phyloP scores from a whole-genome alignment of 1,140 invertebrate genomes.

The Penaeus indicus region DNA sequence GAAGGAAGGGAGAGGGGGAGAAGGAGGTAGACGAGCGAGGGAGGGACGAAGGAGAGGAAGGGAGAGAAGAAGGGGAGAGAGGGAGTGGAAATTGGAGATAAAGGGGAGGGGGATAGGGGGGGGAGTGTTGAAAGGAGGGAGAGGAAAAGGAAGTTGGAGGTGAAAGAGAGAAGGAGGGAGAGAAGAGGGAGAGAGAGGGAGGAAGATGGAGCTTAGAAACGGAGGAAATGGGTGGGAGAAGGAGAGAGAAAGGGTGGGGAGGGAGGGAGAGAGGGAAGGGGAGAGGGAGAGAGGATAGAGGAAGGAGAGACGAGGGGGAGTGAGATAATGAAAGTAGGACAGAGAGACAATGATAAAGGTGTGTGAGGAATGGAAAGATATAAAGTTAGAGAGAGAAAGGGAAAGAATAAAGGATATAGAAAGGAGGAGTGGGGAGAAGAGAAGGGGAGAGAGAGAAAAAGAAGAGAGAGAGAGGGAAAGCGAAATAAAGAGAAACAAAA shows the following conservation, averaged over 20 bases:
- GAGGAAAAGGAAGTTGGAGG: not conserved
- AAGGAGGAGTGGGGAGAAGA: not conserved
- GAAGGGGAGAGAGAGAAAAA: too few species aligned
- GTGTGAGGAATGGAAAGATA: slow-evolving; percentile 22
- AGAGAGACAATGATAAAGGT: not conserved
- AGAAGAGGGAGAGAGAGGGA: slow-evolving; percentile 30
- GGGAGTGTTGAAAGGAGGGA: not conserved
- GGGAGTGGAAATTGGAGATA: too few species aligned
- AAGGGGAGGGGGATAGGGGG: too few species aligned
- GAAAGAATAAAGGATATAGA: not conserved
- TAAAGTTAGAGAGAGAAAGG: not conserved
- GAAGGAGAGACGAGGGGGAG: not conserved
- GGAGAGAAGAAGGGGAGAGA: too few species aligned
- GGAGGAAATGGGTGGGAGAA: not conserved
- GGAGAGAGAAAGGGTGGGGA: not conserved
- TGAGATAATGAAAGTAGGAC: not conserved
- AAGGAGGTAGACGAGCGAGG: too few species aligned
- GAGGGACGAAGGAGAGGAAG: too few species aligned
- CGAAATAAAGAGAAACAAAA: too few species aligned
- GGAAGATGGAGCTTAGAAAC: not conserved
- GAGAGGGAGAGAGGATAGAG: too few species aligned
- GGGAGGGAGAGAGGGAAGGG: too few species aligned
- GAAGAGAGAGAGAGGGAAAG: too few species aligned
- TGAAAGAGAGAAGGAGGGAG: not conserved
- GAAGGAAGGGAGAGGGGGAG: too few species aligned